Base-by-base conservation (phyloP, 2,113 vertebrate genomes). In the Rhea americana region DNA sequence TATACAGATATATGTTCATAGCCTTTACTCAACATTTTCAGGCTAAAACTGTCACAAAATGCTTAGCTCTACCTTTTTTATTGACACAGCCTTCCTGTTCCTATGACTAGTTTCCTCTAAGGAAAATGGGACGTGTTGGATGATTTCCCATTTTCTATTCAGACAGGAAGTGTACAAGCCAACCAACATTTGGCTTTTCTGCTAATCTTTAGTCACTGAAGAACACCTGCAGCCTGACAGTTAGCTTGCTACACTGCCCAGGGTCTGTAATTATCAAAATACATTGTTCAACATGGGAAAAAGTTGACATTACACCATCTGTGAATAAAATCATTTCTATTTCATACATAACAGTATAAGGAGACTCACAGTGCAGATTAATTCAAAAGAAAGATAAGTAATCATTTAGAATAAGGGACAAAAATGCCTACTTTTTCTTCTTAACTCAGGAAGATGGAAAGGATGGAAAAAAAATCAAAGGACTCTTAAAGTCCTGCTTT, bases 31-130 rank as follows among this genome's bases (percentile, higher is more conserved):
- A 93, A 32, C 93, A 92, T 96, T 97, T 96, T 92, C 82, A 95
- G 77, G 62, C 77, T 77, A 53, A 91, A 97, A 95, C 94, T 97
- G 91, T 82, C 32, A 26, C 56, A 20, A 89, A 96, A 91, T 88
- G 59, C 88, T 97, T 96, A 95, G 92, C 90, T 94, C 68, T 39
- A 78, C 26, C 3, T 68, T 95, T 76, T 95, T 94, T 96, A 94
- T 96, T 97, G 96, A 97, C 96, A 97, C 94, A 96, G 93, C 58
- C 82, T 98, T 98, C 97, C 97, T 97, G 97, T 97, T 97, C 94
- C 96, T 96, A 47, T 97, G 95, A 96, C 95, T 95, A 84, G 88
- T 96, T 98, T 98, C 98, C 96, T 96, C 87, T 96, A 91, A 96
- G 97, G 97, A 98, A 98, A 98, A 96, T 96, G 89, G 97, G 97